These are phyloP conservation scores for Parapristionchus giblindavisi DNA, from an alignment of 2,888 invertebrate species.

Conservation along the genomic window DNA sequence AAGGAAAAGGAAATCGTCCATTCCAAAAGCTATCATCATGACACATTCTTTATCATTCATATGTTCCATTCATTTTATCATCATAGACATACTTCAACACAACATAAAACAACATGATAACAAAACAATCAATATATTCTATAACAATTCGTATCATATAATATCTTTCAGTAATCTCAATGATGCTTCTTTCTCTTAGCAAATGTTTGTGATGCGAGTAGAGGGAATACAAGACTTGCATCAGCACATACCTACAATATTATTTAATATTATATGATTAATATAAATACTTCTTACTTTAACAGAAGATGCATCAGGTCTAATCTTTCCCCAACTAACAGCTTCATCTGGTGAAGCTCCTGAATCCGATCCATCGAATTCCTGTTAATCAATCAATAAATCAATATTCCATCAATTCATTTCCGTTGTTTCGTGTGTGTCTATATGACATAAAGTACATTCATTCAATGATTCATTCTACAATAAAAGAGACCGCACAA, in stretches of 20 bases:
- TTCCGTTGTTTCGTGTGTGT: no score
- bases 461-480: no score
- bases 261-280: background rate
- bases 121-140: background rate
- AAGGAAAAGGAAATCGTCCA: background rate
- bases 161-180: background rate
- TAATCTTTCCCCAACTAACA: slow-evolving; percentile 91
- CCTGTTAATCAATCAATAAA: slow-evolving; percentile 73
- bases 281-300: background rate
- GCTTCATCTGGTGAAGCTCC: slow-evolving; percentile 98
- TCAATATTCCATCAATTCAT: no score
- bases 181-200: slow-evolving; percentile 73
- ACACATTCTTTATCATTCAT: no score
- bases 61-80: background rate
- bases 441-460: no score
- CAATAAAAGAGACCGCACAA: no score
- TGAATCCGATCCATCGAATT: slow-evolving; percentile 93
- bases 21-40: background rate
- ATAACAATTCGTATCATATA: background rate
- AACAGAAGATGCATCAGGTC: slow-evolving; percentile 20
- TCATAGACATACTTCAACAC: background rate
- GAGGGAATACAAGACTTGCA: slow-evolving; percentile 90
- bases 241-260: slow-evolving; percentile 76
- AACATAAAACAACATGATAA: background rate
- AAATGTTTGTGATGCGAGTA: slow-evolving; percentile 95